Evolutionary conservation across 2,888 invertebrate genomes (phyloP).

Genomic region (Metellina segmentata): DNA sequence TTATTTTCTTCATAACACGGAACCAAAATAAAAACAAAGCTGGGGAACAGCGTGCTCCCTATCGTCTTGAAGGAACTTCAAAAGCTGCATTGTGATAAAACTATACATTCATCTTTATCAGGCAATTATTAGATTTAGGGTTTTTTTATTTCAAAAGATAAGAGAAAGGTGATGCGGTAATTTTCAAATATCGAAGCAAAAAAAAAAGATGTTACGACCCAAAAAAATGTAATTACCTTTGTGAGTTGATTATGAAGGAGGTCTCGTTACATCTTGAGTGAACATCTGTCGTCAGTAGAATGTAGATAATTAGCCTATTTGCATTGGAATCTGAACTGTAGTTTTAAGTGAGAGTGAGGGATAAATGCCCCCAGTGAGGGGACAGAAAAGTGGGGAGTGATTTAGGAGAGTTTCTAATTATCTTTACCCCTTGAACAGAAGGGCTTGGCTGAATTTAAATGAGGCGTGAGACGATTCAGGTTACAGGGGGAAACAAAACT

Average conservation of each 20-base stretch:
- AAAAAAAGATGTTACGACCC: not conserved
- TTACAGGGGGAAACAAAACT: not conserved
- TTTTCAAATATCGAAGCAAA: conserved; percentile 18
- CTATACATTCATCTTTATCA: conserved; percentile 25
- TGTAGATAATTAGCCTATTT: conserved; percentile 56
- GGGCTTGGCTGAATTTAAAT: conserved; percentile 46
- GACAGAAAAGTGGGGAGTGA: conserved; percentile 31
- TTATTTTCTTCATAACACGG: not conserved
- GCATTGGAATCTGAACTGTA: conserved; percentile 36
- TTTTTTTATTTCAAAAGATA: conserved; percentile 15
- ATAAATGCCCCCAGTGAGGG: not conserved
- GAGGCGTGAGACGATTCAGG: not conserved
- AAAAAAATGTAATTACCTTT: conserved; percentile 48
- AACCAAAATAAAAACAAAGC: conserved; percentile 7
- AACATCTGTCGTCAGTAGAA: conserved; percentile 47
- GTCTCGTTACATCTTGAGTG: conserved; percentile 31
- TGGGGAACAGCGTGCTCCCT: not conserved
- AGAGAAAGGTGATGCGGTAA: conserved; percentile 21
- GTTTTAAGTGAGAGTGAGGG: conserved; percentile 2
- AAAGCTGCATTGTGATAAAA: conserved; percentile 5
- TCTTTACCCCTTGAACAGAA: conserved; percentile 12
- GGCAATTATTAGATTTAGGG: conserved; percentile 16
- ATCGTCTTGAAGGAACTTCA: not conserved
- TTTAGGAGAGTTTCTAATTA: conserved; percentile 55
- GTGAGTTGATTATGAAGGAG: conserved; percentile 46